phyloP scores from a whole-genome alignment of 1,140 invertebrate species.

The Calliphora vicina region DNA sequence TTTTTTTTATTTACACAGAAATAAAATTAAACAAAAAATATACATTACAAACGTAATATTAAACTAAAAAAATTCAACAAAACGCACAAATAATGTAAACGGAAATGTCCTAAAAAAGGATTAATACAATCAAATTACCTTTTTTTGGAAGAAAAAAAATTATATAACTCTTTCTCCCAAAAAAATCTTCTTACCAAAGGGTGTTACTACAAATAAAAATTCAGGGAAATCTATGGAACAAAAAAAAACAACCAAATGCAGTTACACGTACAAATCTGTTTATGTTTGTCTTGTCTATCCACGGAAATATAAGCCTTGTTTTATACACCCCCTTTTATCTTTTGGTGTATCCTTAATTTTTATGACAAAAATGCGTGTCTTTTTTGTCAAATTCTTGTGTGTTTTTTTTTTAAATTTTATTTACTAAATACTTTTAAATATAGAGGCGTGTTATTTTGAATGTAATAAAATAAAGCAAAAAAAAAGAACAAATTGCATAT shows the following conservation, averaged over 20 bases:
- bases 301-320: constrained; percentile 24
- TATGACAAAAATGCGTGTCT: constrained; percentile 30
- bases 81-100: background rate
- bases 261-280: constrained; percentile 31
- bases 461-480: background rate
- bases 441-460: background rate
- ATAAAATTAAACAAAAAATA: background rate
- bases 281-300: constrained; percentile 20
- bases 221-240: background rate
- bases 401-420: constrained; percentile 11
- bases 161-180: background rate
- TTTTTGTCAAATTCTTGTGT: background rate
- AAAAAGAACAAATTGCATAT: constrained; percentile 13
- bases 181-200: background rate
- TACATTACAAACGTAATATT: background rate
- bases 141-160: background rate
- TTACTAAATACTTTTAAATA: constrained; percentile 9
- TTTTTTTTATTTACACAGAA: constrained; percentile 13
- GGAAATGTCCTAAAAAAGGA: constrained; percentile 27
- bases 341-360: background rate
- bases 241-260: background rate
- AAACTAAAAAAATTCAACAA: background rate
- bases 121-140: constrained; percentile 30
- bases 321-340: background rate
- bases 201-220: background rate